phyloP scores from a whole-genome alignment of 2,113 vertebrate species.

The Pseudorhombus dupliciocellatus region DNA sequence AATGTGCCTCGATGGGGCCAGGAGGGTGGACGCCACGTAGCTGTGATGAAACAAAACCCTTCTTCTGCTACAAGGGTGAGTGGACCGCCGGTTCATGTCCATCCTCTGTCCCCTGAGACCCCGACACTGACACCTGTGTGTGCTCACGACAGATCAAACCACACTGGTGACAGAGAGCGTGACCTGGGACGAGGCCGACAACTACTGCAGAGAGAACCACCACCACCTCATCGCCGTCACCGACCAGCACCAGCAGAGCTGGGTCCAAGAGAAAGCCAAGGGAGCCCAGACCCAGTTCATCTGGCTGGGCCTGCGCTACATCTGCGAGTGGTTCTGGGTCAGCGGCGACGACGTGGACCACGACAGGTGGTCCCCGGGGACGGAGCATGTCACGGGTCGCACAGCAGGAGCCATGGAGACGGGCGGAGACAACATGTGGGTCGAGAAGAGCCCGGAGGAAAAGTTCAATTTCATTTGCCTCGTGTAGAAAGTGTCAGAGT shows the following conservation, averaged over 20 bases:
- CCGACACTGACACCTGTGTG: not conserved
- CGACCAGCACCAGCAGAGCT: not conserved
- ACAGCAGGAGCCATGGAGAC: conserved; percentile 16
- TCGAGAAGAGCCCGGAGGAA: not conserved
- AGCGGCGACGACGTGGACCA: not conserved
- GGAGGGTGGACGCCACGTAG: too few species aligned
- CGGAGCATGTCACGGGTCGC: too few species aligned
- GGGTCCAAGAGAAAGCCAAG: conserved; percentile 18
- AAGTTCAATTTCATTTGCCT: conserved; percentile 43
- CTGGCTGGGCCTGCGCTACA: conserved; percentile 57
- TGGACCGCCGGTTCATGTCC: too few species aligned
- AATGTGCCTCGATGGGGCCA: too few species aligned
- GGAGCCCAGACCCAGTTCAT: rapidly evolving
- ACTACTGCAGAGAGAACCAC: conserved; percentile 36
- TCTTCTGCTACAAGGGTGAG: too few species aligned
- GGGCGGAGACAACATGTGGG: conserved; percentile 15
- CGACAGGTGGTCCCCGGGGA: conserved; percentile 33
- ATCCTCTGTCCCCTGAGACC: too few species aligned
- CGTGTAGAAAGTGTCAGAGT: not conserved
- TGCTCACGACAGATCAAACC: conserved; percentile 11
- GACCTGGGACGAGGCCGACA: conserved; percentile 32
- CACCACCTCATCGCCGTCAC: conserved; percentile 42
- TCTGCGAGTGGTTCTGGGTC: conserved; percentile 58
- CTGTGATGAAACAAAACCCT: too few species aligned
- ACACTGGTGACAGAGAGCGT: not conserved